Conservation (phyloP, 2,797 vertebrate genomes). For the Periophthalmus magnuspinnatus region DNA sequence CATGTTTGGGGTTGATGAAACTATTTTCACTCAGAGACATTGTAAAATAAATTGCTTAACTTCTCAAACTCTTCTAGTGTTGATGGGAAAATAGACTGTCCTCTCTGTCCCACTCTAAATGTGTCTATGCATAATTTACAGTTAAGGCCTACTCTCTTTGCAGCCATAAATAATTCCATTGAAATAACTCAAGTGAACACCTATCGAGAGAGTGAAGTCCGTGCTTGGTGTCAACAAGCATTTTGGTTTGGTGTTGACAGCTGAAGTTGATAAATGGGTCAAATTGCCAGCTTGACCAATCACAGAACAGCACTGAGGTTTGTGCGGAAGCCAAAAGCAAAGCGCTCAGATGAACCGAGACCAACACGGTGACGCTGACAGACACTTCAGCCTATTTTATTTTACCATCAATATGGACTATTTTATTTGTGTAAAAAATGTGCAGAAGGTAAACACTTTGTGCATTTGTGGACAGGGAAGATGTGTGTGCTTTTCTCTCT, state of each 20-base stretch:
- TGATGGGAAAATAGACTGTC: background rate
- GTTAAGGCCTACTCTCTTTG: background rate
- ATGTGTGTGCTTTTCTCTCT: no score
- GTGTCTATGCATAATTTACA: slow-evolving; percentile 38
- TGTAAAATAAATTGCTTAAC: background rate
- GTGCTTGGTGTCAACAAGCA: background rate
- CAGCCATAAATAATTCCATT: slow-evolving; percentile 31
- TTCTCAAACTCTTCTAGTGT: slow-evolving; percentile 8
- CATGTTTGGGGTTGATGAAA: background rate
- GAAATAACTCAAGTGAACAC: slow-evolving; percentile 25
- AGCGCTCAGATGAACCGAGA: no score
- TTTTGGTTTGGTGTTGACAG: background rate
- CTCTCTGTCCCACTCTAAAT: slow-evolving; percentile 15
- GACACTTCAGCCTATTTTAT: no score
- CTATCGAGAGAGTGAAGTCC: background rate
- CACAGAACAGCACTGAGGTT: no score
- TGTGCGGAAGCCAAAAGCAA: no score
- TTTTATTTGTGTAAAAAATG: no score
- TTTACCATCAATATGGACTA: no score
- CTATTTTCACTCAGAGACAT: background rate
- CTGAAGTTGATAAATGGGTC: background rate
- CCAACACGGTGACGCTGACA: no score
- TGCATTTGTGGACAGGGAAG: no score
- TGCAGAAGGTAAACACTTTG: no score
- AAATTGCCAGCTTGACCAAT: background rate